Evolutionary conservation across 2,888 invertebrate genomes (phyloP), one percentile per base, ranked within the genome.

Genomic region (Macrosoma leucophasiata): DNA sequence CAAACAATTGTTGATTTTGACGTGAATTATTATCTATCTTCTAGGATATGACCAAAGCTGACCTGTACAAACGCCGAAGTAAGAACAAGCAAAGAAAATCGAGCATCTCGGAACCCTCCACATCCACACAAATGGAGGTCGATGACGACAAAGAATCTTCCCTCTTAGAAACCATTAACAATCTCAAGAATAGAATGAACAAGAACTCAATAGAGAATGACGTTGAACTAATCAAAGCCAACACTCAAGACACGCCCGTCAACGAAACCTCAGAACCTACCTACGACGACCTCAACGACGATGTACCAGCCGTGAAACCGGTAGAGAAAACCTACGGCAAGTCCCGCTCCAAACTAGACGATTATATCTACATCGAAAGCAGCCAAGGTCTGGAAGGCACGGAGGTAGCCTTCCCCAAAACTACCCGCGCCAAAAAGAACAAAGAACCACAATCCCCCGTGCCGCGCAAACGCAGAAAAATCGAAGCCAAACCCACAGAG

Each of bases 31-130:
- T 13, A 24, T 24, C 21, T 36, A 15, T 23, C 37, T 42, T 29
- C 19, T 66, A 84, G 82, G 82, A 84, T 50, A 82, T 82, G 82
- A 82, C 82, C 33, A 79, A 82, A 60, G 82, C 82, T 0, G 78
- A 82, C 8, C 64, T 84, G 0, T 82, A 82, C 67, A 79, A 82
- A 37, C 76, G 82, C 1, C 62, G 82, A 14, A 76, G 61, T 57
- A 84, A 82, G 46, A 78, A 65, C 58, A 82, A 76, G 43, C 74
- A 66, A 20, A 51, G 75, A 3, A 54, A 61, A 9, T 73, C 73
- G 0, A 66, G 64, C 46, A 40, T 53, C 0, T 64, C 68, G 2
- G 73, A 72, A 21, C 57, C 73, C 0, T 50, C 58, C 2, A 59
- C 72, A 2, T 65, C 70, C 1, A 2, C 13, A 3, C 54, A 56